phyloP scores from a whole-genome alignment of 2,888 invertebrate species.

The Pecten maximus region DNA sequence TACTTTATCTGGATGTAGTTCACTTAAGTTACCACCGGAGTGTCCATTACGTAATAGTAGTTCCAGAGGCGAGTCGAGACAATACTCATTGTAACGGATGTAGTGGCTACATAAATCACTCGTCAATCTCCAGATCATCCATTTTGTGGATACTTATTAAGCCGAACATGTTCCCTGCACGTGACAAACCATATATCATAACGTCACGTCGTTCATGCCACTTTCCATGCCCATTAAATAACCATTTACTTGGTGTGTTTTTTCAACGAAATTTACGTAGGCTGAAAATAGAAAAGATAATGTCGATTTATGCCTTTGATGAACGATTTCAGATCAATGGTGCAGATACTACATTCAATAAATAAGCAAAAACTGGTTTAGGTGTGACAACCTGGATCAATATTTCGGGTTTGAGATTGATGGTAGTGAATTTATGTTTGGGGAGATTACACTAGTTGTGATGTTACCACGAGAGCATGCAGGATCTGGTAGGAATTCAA shows the following conservation, averaged over 20 bases:
- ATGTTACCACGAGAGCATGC: neutral
- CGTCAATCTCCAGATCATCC: neutral
- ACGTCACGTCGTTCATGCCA: neutral
- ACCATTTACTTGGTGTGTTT: neutral
- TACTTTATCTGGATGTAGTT: neutral
- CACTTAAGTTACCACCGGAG: too few species aligned
- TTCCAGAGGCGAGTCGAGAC: neutral
- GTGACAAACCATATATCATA: neutral
- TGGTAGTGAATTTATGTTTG: neutral
- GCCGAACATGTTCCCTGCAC: neutral
- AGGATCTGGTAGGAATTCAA: neutral
- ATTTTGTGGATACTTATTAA: neutral
- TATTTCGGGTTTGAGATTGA: neutral
- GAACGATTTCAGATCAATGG: neutral
- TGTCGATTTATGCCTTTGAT: constrained; percentile 5
- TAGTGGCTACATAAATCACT: neutral
- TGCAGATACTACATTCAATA: constrained; percentile 13
- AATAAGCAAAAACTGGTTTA: constrained; percentile 13
- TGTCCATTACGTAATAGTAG: neutral
- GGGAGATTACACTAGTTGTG: neutral
- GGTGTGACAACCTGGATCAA: constrained; percentile 2
- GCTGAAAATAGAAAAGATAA: constrained; percentile 21
- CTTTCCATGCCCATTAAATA: neutral
- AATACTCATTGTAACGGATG: neutral
- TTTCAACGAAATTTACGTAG: neutral